These are phyloP conservation scores for Sebastes taczanowskii DNA, from an alignment of 2,797 vertebrate genomes.

Conservation along the genomic window DNA sequence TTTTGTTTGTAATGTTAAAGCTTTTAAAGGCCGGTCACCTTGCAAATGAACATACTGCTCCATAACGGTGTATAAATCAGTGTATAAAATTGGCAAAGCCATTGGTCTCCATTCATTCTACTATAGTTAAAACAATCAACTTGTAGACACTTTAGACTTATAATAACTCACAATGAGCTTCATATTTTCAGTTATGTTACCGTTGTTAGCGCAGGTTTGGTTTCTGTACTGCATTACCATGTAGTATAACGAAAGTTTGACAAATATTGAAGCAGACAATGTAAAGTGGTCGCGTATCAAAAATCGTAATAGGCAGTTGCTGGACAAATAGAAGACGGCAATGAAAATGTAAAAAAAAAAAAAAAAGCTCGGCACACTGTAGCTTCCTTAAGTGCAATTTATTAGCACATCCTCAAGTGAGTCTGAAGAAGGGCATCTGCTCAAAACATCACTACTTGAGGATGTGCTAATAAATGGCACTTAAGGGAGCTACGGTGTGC, in stretches of 20 bases:
- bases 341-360: too few relatives aligned
- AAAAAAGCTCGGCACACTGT: too few relatives aligned
- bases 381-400: too few relatives aligned
- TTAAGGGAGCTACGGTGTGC: too few relatives aligned
- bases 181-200: not conserved
- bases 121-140: not conserved
- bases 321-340: too few relatives aligned
- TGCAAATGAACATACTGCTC: not conserved
- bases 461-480: too few relatives aligned
- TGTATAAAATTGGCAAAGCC: too few relatives aligned
- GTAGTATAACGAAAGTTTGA: not conserved
- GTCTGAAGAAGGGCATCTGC: too few relatives aligned
- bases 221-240: not conserved
- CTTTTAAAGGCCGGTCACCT: not conserved
- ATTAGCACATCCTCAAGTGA: too few relatives aligned
- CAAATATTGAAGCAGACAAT: not conserved
- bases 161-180: not conserved
- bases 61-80: not conserved
- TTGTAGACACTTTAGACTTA: not conserved
- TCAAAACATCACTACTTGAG: too few relatives aligned
- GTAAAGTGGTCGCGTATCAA: too few relatives aligned
- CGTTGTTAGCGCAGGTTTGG: not conserved
- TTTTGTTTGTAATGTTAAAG: not conserved
- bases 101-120: not conserved
- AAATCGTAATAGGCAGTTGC: too few relatives aligned